Evolutionary conservation across 1,140 invertebrate species (phyloP), one percentile per base, ranked within the genome.

Genomic region (Ceratoteleas bidentatus): DNA sequence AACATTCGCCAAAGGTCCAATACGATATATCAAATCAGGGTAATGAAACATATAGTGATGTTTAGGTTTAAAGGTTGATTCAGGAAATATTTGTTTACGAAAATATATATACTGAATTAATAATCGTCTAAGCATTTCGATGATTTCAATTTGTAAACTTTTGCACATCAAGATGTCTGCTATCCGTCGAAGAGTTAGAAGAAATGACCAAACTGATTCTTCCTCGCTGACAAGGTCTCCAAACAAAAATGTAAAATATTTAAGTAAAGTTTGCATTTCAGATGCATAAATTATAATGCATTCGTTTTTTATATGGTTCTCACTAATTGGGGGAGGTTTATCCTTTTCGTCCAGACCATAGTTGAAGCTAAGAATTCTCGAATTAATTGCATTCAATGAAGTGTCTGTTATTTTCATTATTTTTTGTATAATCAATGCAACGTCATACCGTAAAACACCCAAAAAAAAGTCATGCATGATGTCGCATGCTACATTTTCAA

Each of bases 381-480:
- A 6, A 24, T 52, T 52, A 24, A 52, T 8, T 24, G 16, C 49
- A 24, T 52, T 52, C 13, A 72, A 34, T 6, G 33, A 60, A 0
- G 47, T 52, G 5, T 53, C 38, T 0, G 33, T 60, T n/a, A 13
- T 38, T 49, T 53, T 45, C 16, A 72, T 40, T 32, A 72, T 5
- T 10, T n/a, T 13, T 9, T 54, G 33, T 10, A 72, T 33, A 10
- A 61, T 15, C 53, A 62, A 11, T 14, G 69, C 47, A 36, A 72
- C 61, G 52, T 72, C 57, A 16, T 47, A 45, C 10, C 69, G 5
- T 10, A 72, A 58, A 32, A 62, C 32, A 7, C 69, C 69, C 24
- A 72, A 40, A 34, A 33, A 61, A 43, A 72, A 50, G 14, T 72
- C 50, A 45, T 72, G 69, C 69, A 72, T 72, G 2, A 72, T 33